Base-by-base conservation (phyloP, 2,113 vertebrate genomes). In the Maccullochella peelii region DNA sequence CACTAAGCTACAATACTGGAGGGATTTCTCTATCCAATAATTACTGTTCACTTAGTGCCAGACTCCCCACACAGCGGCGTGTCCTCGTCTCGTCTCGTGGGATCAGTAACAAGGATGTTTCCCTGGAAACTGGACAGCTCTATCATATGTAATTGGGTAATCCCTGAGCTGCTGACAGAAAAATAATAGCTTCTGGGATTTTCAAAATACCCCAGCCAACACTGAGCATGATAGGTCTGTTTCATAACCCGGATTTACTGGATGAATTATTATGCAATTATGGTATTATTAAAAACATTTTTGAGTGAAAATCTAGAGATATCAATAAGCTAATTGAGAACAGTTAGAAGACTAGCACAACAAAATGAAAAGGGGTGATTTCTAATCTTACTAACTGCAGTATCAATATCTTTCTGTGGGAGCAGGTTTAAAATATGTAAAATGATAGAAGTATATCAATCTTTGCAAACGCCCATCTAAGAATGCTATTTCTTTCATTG, bases 91-190 rank as follows among this genome's bases (percentile, higher is more conserved):
- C 47, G 55, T 86, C 88, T 86, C 68, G n/a, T 79, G 83, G 86
- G 89, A 89, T 88, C 87, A 62, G 84, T 79, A 88, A 83, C 90
- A 89, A 86, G 82, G 88, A 91, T 88, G 94, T 95, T 91, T 95
- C 94, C 93, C 86, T 94, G 93, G 92, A 94, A 95, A 95, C 93
- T 87, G 92, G 90, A 91, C 88, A 83, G 83, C 91, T 88, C 88
- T 79, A 85, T 88, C 77, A 78, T 82, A 83, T 89, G 86, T 92
- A 90, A 92, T 80, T 91, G 89, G 90, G 89, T 91, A 92, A 94
- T 94, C 90, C 87, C 83, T 83, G 72, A 86, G 66, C 86, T 83
- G 80, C 82, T 86, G 89, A 88, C 85, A 89, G 86, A 79, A 87
- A 89, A 92, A 92, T 81, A 90, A 92, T 81, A 87, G 84, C 67